Evolutionary conservation across 2,888 invertebrate species (phyloP), one percentile per base, ranked within the genome.

Genomic region (Leptinotarsa juncta): DNA sequence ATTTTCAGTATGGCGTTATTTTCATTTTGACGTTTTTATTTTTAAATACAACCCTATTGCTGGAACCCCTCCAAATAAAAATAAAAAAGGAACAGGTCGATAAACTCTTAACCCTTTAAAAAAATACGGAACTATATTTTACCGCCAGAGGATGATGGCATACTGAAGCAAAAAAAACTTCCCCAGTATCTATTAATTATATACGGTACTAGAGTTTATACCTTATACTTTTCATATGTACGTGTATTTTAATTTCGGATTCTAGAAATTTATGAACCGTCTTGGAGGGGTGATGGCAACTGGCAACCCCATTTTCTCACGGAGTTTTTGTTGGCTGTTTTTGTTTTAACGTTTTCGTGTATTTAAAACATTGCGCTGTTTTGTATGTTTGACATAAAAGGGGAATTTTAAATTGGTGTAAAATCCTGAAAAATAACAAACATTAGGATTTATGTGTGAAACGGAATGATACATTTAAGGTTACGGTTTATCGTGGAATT

Each of bases 321-420:
- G 77, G 23, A 65, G 75, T 73, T 78, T 76, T 78, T 77, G 71
- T 49, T 26, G 51, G 32, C 49, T 73, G 77, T 78, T 78, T 78
- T 78, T 78, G 76, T 77, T 80, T 80, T 70, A 71, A 67, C 70
- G 67, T 74, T 81, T 74, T 73, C 72, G 78, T 76, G 76, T 80
- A 80, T 79, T 79, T 77, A 77, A 78, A 80, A 81, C 82, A 81
- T 81, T 77, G 75, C 76, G 75, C 71, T 78, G 81, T 80, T 81
- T 79, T 76, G 70, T 60, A 80, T 82, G 81, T 81, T 80, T 76
- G 81, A 82, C 81, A 81, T 76, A 77, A 77, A 82, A 77, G 77
- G 79, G 81, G 82, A 82, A 82, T 82, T 79, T 76, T 77, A 76
- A 79, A 79, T 76, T 74, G 75, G 72, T 78, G 76, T 76, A 76